Conservation (phyloP, 2,797 vertebrate genomes). For the Amblyraja radiata region DNA sequence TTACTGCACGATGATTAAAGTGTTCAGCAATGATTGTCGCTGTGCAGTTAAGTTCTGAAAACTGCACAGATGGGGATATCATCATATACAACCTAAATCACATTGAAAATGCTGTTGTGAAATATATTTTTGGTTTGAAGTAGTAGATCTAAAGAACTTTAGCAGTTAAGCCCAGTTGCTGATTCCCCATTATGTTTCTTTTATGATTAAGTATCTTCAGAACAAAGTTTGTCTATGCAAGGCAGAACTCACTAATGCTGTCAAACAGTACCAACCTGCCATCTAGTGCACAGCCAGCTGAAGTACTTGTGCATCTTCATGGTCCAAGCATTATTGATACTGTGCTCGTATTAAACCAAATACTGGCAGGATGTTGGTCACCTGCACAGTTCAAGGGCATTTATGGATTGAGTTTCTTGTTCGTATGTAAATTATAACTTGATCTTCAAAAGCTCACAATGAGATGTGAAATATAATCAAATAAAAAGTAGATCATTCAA, state of each 20-base stretch:
- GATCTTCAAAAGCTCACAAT: not conserved
- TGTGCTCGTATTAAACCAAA: not conserved
- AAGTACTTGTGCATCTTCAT: not conserved
- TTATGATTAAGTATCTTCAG: conserved; percentile 26
- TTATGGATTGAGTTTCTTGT: conserved; percentile 11
- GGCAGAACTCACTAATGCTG: not conserved
- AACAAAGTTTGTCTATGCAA: conserved; percentile 15
- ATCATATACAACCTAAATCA: conserved; percentile 28
- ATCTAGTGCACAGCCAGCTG: conserved; percentile 24
- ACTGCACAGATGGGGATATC: conserved; percentile 34
- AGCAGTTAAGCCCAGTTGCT: conserved; percentile 29
- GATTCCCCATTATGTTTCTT: conserved; percentile 33
- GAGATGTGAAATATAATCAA: not conserved
- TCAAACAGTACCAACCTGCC: conserved; percentile 33
- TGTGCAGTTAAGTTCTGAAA: conserved; percentile 33
- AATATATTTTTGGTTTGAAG: conserved; percentile 34
- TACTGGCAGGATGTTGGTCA: not conserved
- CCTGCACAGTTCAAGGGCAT: not conserved
- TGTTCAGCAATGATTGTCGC: conserved; percentile 21
- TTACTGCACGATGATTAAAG: conserved; percentile 31
- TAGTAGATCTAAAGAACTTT: conserved; percentile 34
- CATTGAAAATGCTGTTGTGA: conserved; percentile 15
- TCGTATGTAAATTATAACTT: not conserved
- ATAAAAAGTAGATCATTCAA: not conserved
- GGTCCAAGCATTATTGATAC: not conserved